Percentiles rank a stretch among this genome's conserved stretches.
Conservation (phyloP, 2,797 vertebrate genomes). For the Falco cherrug region DNA sequence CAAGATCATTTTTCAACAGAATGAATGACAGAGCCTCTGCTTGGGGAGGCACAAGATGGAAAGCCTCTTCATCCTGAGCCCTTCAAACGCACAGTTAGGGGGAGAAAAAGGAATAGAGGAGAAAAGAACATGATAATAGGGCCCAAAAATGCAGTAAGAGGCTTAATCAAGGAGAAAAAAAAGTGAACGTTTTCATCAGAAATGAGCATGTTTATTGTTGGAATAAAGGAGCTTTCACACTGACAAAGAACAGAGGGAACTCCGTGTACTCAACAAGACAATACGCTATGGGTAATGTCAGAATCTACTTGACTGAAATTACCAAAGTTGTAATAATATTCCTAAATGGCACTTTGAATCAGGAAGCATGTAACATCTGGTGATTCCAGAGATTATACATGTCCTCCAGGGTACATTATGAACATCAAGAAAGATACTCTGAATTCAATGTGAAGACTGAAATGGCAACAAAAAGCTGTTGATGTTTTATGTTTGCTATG, state of each 20-base stretch:
- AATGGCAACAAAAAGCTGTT: neutral
- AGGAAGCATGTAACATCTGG: neutral
- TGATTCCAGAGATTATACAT: neutral
- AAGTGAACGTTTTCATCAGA: neutral
- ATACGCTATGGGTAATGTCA: neutral
- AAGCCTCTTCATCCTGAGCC: neutral
- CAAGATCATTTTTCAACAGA: neutral
- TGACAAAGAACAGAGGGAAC: neutral
- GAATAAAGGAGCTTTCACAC: neutral
- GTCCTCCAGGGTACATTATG: neutral
- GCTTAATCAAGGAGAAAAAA: neutral
- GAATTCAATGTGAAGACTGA: neutral
- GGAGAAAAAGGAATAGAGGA: neutral
- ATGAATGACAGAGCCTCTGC: neutral
- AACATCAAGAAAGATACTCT: neutral
- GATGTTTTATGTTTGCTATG: neutral
- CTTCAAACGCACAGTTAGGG: neutral
- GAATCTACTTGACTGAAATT: neutral
- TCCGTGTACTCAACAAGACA: neutral
- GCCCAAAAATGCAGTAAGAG: neutral
- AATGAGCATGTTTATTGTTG: neutral
- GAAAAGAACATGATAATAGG: neutral
- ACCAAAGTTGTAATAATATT: neutral
- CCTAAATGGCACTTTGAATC: neutral
- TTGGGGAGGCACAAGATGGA: neutral